These are phyloP conservation scores for Fregetta grallaria DNA, from an alignment of 2,113 vertebrate genomes.

Conservation along the genomic window DNA sequence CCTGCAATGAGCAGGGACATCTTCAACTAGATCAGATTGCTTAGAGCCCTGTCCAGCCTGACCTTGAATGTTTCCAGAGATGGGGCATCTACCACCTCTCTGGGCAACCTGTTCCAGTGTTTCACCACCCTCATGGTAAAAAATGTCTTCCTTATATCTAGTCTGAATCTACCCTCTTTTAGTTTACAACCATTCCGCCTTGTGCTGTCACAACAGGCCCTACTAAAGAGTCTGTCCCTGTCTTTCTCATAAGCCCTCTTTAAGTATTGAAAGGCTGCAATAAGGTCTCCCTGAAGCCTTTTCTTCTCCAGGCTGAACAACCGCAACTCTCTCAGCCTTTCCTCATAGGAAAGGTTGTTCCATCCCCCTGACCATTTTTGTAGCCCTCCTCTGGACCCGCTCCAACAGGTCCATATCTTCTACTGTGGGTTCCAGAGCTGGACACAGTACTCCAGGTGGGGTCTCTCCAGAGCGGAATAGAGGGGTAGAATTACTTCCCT, in stretches of 20 bases:
- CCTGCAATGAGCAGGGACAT: not conserved
- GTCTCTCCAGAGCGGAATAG: no score
- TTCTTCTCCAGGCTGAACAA: not conserved
- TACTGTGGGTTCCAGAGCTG: rapidly evolving
- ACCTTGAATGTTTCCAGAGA: not conserved
- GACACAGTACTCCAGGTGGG: no score
- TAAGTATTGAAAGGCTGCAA: not conserved
- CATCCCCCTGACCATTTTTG: not conserved
- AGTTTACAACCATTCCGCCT: no score
- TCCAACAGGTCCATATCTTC: not conserved
- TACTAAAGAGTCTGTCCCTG: no score
- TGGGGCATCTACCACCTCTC: no score
- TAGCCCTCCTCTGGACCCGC: rapidly evolving
- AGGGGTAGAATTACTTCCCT: not conserved
- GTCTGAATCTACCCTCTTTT: no score
- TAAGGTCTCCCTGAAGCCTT: rapidly evolving
- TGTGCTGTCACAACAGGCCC: no score
- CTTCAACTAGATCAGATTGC: not conserved
- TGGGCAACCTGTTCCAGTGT: not conserved
- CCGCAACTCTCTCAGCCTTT: not conserved
- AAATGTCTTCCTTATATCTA: no score
- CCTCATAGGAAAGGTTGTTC: not conserved
- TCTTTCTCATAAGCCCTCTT: not conserved
- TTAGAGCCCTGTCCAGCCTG: rapidly evolving
- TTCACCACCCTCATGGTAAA: not conserved